Conservation (phyloP, 2,113 vertebrate species). For the Mormyrus lacerda region DNA sequence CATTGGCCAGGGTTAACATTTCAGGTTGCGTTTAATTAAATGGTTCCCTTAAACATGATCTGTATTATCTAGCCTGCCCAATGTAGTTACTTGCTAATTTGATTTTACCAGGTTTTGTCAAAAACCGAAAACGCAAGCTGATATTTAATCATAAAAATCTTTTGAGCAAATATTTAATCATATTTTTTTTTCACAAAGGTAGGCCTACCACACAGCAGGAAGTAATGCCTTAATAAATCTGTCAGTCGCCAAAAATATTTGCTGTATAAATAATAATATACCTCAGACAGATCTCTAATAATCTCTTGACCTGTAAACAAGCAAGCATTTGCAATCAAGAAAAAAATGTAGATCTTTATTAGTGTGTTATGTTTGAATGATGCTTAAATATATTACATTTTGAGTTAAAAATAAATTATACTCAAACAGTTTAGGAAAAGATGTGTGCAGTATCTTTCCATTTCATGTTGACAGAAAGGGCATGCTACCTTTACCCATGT, state of each 20-base stretch:
- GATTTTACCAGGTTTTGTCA: not conserved
- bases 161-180: not conserved
- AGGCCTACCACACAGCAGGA: not conserved
- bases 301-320: not conserved
- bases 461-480: not conserved
- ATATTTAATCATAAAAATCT: slow-evolving; percentile 4
- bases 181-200: not conserved
- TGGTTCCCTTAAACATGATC: not conserved
- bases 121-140: not conserved
- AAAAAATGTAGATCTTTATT: not conserved
- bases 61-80: not conserved
- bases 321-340: not conserved
- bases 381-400: not conserved
- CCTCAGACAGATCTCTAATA: not conserved
- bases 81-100: not conserved
- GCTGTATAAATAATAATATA: not conserved
- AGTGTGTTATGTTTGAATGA: not conserved
- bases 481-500: not conserved
- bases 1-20: not conserved
- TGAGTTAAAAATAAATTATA: not conserved
- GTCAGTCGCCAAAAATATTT: not conserved
- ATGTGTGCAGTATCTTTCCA: not conserved
- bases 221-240: not conserved
- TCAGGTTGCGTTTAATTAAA: not conserved
- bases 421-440: not conserved